Conservation (phyloP, 2,113 vertebrate genomes). For the Nothoprocta perdicaria region DNA sequence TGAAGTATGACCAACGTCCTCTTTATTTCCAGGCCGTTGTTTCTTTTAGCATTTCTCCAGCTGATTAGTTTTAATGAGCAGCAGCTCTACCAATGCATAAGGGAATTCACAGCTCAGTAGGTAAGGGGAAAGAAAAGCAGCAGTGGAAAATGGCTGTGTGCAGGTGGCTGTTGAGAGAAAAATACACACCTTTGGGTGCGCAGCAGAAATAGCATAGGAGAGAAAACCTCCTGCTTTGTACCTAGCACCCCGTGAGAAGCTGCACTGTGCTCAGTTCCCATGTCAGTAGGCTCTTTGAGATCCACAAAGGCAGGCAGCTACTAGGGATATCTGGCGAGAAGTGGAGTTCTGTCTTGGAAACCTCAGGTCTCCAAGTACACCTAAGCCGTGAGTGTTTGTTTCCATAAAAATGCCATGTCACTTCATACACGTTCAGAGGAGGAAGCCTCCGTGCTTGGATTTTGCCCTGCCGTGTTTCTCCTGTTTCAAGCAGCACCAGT, state of each 20-base stretch:
- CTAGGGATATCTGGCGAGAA: neutral
- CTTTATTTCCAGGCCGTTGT: conserved; percentile 38
- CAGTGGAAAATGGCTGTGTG: neutral
- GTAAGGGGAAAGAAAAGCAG: neutral
- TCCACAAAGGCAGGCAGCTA: neutral
- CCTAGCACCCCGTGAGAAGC: neutral
- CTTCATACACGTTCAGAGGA: neutral
- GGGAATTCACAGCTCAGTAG: conserved; percentile 60
- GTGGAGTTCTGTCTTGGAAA: neutral
- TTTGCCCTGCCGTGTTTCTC: neutral
- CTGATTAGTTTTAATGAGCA: conserved; percentile 74
- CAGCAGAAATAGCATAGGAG: accelerated
- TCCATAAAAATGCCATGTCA: neutral
- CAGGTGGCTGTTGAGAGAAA: conserved; percentile 53
- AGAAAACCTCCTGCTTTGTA: neutral
- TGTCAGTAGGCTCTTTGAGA: neutral
- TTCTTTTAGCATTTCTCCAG: conserved; percentile 70
- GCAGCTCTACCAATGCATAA: conserved; percentile 21
- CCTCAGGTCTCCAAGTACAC: neutral
- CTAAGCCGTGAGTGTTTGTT: accelerated
- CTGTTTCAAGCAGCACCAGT: neutral
- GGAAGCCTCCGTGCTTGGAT: neutral
- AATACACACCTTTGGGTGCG: neutral
- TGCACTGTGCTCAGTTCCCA: neutral
- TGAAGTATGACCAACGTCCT: neutral